These are phyloP conservation scores for Drosophila prosaltans DNA, from an alignment of 1,140 invertebrate species.

Conservation along the genomic window DNA sequence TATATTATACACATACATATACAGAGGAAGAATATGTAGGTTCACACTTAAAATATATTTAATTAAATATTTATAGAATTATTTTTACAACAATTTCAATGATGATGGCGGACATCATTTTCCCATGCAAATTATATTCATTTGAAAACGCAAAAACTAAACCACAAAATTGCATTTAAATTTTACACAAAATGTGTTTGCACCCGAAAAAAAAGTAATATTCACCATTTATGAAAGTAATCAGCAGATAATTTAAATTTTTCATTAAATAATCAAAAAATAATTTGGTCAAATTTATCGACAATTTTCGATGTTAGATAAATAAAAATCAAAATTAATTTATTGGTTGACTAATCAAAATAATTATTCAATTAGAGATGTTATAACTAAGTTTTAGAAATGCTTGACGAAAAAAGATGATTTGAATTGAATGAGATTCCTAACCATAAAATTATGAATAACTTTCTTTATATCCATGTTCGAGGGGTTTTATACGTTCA, in stretches of 20 bases:
- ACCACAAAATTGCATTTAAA: conserved; percentile 67
- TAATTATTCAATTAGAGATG: too few species aligned
- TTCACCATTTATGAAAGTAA: conserved; percentile 32
- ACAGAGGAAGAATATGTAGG: not conserved
- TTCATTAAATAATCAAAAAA: not conserved
- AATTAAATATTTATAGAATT: conserved; percentile 73
- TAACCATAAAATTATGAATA: too few species aligned
- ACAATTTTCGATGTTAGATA: too few species aligned
- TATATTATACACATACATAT: not conserved
- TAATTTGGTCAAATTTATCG: too few species aligned
- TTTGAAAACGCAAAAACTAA: conserved; percentile 30
- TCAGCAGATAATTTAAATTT: not conserved
- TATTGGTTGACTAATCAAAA: too few species aligned
- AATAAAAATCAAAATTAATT: too few species aligned
- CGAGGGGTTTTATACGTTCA: too few species aligned
- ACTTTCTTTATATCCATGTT: too few species aligned
- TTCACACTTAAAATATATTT: conserved; percentile 42
- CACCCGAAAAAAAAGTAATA: conserved; percentile 24
- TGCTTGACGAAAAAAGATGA: too few species aligned
- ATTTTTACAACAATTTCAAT: conserved; percentile 33
- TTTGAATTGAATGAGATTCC: too few species aligned
- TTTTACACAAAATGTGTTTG: conserved; percentile 6
- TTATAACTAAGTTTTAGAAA: too few species aligned
- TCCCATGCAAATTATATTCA: conserved; percentile 43
- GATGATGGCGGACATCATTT: conserved; percentile 38